Evolutionary conservation across 2,797 vertebrate species (phyloP), one percentile per base, ranked within the genome.

Genomic region (Helicolenus hilgendorfi): DNA sequence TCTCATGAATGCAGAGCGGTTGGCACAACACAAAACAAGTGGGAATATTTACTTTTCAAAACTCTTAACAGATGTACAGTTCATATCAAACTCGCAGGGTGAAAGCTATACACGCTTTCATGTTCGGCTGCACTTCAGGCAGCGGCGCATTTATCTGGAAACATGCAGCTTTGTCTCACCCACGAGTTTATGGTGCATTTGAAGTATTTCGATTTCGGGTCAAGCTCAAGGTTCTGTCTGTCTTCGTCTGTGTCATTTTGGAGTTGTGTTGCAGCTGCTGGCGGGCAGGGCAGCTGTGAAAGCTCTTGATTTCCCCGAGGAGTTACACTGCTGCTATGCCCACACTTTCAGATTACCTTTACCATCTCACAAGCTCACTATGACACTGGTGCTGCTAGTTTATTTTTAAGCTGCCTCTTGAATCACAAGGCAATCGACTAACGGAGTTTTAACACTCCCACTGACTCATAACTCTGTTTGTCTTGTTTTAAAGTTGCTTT

Each of bases 231-330:
- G 91, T 92, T 78, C 55, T 64, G 79, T 80, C 85, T 45, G 77
- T 93, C 84, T 86, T 81, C 53, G 58, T 92, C 85, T 15, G 81
- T 83, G 92, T 94, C 94, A 92, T 90, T 92, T 89, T 49, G 64
- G 84, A 92, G 93, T 85, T 83, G 72, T 89, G 91, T 86, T 88
- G 91, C 85, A 36, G 64, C 82, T 78, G 88, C 94, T 89, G 89
- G 85, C 77, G 70, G 94, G 87, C 87, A 92, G 94, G 92, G 93
- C 86, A 85, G 92, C 89, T 87, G 89, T 83, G 92, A 96, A 95
- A 84, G 88, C 81, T 60, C 59, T 77, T 96, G 97, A 97, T 97
- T 97, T 97, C 97, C 97, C 95, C 11, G 0, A 92, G 76, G 96
- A 93, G 83, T 36, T 77, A 22, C 68, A 73, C 69, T 67, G 89